These are phyloP conservation scores for Eufriesea mexicana DNA, from an alignment of 1,140 invertebrate species.

Conservation along the genomic window DNA sequence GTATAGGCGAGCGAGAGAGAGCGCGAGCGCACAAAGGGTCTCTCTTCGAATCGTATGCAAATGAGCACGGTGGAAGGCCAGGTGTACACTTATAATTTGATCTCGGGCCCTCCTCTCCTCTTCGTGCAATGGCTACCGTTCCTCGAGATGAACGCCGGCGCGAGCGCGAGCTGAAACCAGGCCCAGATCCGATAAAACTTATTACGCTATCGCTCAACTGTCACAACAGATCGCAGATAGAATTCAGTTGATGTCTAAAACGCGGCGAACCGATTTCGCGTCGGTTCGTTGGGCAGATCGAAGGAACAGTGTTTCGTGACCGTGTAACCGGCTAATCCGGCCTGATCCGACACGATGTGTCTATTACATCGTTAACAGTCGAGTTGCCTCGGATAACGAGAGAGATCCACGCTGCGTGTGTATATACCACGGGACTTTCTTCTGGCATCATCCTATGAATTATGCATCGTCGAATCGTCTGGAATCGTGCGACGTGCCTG, in stretches of 20 bases:
- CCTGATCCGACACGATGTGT: constrained; percentile 52
- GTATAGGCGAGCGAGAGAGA: constrained; percentile 10
- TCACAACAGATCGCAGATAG: constrained; percentile 71
- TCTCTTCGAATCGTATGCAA: constrained; percentile 75
- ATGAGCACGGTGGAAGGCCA: constrained; percentile 69
- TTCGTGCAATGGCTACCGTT: constrained; percentile 42
- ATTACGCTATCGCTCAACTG: constrained; percentile 70
- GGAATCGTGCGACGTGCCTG: not conserved
- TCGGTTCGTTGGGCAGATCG: constrained; percentile 33
- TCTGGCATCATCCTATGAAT: constrained; percentile 26
- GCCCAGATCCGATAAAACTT: constrained; percentile 62
- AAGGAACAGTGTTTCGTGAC: constrained; percentile 28
- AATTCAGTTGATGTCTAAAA: constrained; percentile 60
- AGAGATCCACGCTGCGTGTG: not conserved
- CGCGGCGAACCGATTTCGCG: constrained; percentile 52
- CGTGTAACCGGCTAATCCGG: constrained; percentile 44
- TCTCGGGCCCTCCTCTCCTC: constrained; percentile 25
- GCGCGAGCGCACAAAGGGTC: constrained; percentile 13
- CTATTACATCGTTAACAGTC: constrained; percentile 50
- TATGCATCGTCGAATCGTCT: constrained; percentile 40
- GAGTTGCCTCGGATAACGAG: constrained; percentile 14
- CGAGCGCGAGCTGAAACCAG: constrained; percentile 30
- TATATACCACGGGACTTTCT: not conserved
- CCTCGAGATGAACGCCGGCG: constrained; percentile 33
- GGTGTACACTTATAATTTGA: constrained; percentile 74